Evolutionary conservation across 2,113 vertebrate species (phyloP), one percentile per base, ranked within the genome.

Genomic region (Sylvietta virens): DNA sequence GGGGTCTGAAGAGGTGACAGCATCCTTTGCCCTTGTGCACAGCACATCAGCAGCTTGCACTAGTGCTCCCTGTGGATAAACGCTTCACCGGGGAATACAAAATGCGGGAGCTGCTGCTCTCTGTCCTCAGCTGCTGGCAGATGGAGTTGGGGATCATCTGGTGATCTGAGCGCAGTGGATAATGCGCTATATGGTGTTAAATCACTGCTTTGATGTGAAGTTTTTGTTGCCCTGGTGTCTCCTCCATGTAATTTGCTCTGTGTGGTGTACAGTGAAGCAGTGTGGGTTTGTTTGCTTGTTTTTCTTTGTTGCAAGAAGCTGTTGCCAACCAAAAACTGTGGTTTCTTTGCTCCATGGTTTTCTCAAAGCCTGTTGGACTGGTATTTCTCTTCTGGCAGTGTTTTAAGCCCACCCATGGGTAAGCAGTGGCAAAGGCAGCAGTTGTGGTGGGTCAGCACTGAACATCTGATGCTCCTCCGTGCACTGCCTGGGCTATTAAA

Each of bases 111-210:
- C 73, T 87, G 90, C 90, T 78, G 73, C 86, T 82, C 35, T 31
- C 61, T 58, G 39, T 4, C 7, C 66, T 92, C 65, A 28, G 70
- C 22, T 58, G 76, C 62, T 92, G 93, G 71, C 94, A 96, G 91
- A 92, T 90, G 91, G 93, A 85, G 58, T 20, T 64, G 76, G 67
- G 79, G 86, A 82, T 83, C 91, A 83, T 88, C 80, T 95, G 91
- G 62, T 64, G 93, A 79, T 67, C 44, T 5, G 66, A 64, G 66
- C 2, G 0, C 3, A 9, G 66, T n/a, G 79, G 91, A 39, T 86
- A 76, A 90, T 4, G 19, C 0, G 9, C 66, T 40, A 30, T 3
- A 16, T 42, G 45, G 37, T 57, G 89, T 78, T 89, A 84, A 89
- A 86, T 81, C 65, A 35, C 26, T 0, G 0, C 65, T 81, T 37